These are phyloP conservation scores for Gymnothorax javanicus DNA, from an alignment of 2,797 vertebrate species.

Conservation along the genomic window DNA sequence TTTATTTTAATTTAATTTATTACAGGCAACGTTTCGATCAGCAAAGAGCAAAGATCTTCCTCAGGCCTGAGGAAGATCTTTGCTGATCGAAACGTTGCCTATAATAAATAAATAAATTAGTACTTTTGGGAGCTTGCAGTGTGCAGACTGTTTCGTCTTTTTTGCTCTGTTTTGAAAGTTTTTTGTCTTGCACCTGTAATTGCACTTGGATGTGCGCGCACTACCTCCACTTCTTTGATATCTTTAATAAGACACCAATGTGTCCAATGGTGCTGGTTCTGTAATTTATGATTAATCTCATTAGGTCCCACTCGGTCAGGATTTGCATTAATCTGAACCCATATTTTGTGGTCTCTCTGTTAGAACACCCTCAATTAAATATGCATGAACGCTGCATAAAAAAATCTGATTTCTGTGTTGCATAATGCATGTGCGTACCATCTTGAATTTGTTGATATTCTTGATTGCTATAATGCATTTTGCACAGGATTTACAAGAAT, in stretches of 20 bases:
- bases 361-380: background rate
- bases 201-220: too few species aligned
- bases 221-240: too few species aligned
- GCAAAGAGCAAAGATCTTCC: too few species aligned
- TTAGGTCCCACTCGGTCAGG: background rate
- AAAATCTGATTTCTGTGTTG: background rate
- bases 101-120: too few species aligned
- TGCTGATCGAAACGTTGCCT: too few species aligned
- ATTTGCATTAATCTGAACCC: constrained; percentile 1
- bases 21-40: too few species aligned
- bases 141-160: too few species aligned
- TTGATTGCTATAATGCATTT: background rate
- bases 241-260: background rate
- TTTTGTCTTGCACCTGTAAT: too few species aligned
- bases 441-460: background rate
- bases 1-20: too few species aligned
- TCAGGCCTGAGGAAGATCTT: too few species aligned
- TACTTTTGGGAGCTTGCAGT: too few species aligned
- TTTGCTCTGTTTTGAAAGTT: too few species aligned
- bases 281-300: background rate
- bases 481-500: background rate
- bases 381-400: background rate
- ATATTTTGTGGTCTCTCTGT: background rate
- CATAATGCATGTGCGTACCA: background rate
- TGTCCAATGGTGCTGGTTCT: background rate